Conservation (phyloP, 2,113 vertebrate genomes). For the Tachysurus fulvidraco region DNA sequence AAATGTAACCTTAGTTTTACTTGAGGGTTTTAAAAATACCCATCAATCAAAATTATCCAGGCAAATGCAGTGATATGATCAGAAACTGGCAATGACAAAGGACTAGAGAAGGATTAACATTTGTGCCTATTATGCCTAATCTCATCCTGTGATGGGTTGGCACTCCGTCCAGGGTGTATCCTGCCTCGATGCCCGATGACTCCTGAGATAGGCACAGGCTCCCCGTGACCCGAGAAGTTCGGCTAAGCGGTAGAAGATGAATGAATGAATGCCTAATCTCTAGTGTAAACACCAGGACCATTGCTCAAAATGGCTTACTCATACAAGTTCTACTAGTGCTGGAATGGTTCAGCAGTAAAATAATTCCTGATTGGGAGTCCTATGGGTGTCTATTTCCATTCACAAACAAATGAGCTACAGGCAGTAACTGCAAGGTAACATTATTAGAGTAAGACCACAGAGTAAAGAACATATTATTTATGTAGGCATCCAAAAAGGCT, state of each 20-base stretch:
- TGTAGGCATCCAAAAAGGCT: not conserved
- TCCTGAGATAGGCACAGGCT: too few species aligned
- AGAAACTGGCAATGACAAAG: too few species aligned
- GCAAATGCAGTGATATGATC: not conserved
- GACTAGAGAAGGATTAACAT: not conserved
- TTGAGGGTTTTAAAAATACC: not conserved
- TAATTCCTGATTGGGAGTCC: not conserved
- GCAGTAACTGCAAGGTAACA: not conserved
- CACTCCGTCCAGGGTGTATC: too few species aligned
- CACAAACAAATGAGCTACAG: not conserved
- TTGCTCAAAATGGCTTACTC: not conserved
- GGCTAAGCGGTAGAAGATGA: too few species aligned
- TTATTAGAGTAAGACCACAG: not conserved
- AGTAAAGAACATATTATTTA: too few species aligned
- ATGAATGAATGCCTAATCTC: too few species aligned
- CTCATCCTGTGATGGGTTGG: too few species aligned
- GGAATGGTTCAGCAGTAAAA: not conserved
- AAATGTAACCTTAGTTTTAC: not conserved
- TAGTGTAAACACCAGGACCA: not conserved
- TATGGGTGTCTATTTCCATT: not conserved
- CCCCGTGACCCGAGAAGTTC: too few species aligned
- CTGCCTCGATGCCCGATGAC: too few species aligned
- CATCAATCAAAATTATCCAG: not conserved
- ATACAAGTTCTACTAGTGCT: not conserved
- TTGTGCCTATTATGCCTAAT: not conserved